Conservation (phyloP, 2,797 vertebrate genomes). For the Intellagama lesueurii region DNA sequence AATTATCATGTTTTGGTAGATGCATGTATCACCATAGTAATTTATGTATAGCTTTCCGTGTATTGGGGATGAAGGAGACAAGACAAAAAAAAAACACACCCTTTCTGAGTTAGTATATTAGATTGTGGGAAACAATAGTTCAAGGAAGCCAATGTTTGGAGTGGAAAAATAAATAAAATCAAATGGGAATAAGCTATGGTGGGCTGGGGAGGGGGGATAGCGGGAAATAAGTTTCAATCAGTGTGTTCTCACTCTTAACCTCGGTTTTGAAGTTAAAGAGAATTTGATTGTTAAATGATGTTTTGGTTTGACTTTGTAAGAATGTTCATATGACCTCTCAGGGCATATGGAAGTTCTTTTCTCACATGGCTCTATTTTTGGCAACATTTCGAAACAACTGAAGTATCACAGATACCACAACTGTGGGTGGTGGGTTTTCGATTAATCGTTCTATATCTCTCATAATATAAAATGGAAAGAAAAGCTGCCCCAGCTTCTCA, state of each 20-base stretch:
- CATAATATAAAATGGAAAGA: slow-evolving; percentile 10
- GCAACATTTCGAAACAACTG: not conserved
- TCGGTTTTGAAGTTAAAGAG: slow-evolving; percentile 45
- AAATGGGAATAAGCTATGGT: slow-evolving; percentile 57
- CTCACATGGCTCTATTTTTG: slow-evolving; percentile 38
- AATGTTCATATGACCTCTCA: slow-evolving; percentile 50
- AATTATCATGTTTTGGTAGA: slow-evolving; percentile 39
- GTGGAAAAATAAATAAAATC: slow-evolving; percentile 59
- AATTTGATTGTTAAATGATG: slow-evolving; percentile 32
- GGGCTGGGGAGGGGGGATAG: slow-evolving; percentile 6
- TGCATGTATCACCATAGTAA: too few species aligned
- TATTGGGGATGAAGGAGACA: not conserved
- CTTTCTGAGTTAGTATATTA: slow-evolving; percentile 54
- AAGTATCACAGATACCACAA: slow-evolving; percentile 25
- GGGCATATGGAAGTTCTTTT: slow-evolving; percentile 35
- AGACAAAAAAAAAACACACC: slow-evolving; percentile 11
- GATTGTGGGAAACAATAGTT: slow-evolving; percentile 67
- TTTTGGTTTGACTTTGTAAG: slow-evolving; percentile 52
- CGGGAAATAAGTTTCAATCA: slow-evolving; percentile 51
- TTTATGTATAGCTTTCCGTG: slow-evolving; percentile 42
- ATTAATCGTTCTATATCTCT: not conserved
- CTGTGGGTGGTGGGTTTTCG: slow-evolving; percentile 16
- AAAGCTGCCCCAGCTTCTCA: not conserved
- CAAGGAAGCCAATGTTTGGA: slow-evolving; percentile 61
- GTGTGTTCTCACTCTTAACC: slow-evolving; percentile 44